phyloP scores from a whole-genome alignment of 2,888 invertebrate genomes.

The Hetaerina titia region DNA sequence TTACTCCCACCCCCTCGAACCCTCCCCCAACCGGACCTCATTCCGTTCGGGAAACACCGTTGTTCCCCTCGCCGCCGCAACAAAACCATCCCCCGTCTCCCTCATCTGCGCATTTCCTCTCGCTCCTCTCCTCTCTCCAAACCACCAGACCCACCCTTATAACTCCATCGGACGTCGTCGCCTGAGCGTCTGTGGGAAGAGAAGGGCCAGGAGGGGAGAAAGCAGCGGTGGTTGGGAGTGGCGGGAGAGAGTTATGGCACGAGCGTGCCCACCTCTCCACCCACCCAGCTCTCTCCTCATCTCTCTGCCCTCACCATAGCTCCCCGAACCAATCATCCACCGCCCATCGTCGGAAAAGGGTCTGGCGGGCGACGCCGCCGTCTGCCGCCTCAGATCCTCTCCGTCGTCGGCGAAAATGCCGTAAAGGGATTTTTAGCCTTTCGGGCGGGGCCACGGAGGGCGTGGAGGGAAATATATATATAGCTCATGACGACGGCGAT shows the following conservation, averaged over 20 bases:
- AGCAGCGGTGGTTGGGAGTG: not conserved
- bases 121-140: not conserved
- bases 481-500: too few species aligned
- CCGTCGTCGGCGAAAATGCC: too few species aligned
- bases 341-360: too few species aligned
- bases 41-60: not conserved
- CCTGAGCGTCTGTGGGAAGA: not conserved
- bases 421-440: too few species aligned
- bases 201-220: not conserved
- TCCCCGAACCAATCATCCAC: too few species aligned
- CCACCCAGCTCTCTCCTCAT: not conserved
- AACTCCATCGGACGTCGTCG: not conserved
- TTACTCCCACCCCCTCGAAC: not conserved
- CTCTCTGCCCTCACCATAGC: not conserved
- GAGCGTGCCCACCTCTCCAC: not conserved
- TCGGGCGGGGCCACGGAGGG: too few species aligned
- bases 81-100: not conserved
- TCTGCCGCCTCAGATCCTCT: too few species aligned
- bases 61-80: not conserved
- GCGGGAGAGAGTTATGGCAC: not conserved
- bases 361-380: too few species aligned
- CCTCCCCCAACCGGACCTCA: not conserved
- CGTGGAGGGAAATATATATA: too few species aligned
- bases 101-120: not conserved
- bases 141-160: not conserved